Base-by-base conservation (phyloP, 2,888 invertebrate species). In the Hydroisotoma schaefferi region DNA sequence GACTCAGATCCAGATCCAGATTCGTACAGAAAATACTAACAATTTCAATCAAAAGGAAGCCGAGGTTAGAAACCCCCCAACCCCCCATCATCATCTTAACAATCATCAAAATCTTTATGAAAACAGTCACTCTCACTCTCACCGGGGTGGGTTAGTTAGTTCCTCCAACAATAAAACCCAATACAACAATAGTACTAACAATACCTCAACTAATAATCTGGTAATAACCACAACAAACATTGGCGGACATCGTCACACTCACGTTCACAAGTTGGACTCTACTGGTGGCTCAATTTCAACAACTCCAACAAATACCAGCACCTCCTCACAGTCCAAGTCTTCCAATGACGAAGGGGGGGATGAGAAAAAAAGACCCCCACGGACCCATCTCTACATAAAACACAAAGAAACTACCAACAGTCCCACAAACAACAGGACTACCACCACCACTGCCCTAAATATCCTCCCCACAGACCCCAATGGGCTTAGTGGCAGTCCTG, bases 401-500 rank as follows among this genome's bases (percentile, higher is more conserved):
- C 65, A 67, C 47, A 59, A 46, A 40, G 40, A 40, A 5, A 40
- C n/a, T 40, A 40, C 53, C 2, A 57, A 49, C 29, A 56, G 53
- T 46, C 38, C 60, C 10, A 57, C 47, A 38, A 47, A 18, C 18
- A 46, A 46, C 20, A 46, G 23, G 12, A 12, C 20, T 12, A 46
- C n/a, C 20, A 40, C 40, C 25, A 37, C 43, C 57, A 25, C 20
- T 52, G 22, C 25, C 48, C 27, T 28, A n/a, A 22, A 27, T 12
- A 20, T 46, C 6, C 8, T 46, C n/a, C 20, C 46, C 23, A 38
- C 53, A 20, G 63, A 63, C 28, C 3, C 56, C 28, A 59, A 54
- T 44, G 62, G 65, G 3, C 46, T 63, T 15, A 70, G 68, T 46
- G 68, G 70, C 2, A 67, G 65, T 52, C 70, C 68, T 12, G 48